Evolutionary conservation across 1,140 invertebrate genomes (phyloP).

Genomic region (Meloidogyne exigua): DNA sequence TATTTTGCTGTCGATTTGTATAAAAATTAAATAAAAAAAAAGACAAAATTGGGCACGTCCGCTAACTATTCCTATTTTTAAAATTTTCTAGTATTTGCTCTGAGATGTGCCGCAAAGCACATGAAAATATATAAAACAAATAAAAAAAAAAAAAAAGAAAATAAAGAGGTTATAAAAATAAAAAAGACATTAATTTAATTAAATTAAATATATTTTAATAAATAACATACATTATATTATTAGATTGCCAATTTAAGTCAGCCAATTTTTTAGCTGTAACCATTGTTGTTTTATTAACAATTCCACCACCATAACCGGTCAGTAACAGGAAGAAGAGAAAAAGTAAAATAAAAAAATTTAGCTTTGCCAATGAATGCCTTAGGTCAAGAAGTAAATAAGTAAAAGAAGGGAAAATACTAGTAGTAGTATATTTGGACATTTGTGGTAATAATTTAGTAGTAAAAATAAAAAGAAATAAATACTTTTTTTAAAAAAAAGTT

Average conservation of each 20-base stretch:
- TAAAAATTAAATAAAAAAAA: neutral
- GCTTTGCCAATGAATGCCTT: neutral
- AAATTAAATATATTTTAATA: neutral
- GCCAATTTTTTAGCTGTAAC: constrained; percentile 10
- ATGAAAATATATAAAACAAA: constrained; percentile 6
- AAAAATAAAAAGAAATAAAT: neutral
- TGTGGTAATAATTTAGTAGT: neutral
- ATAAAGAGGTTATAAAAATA: neutral
- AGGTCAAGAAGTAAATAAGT: neutral
- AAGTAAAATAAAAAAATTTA: constrained; percentile 11
- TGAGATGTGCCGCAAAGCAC: neutral
- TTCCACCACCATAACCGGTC: neutral
- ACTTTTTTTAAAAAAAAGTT: neutral
- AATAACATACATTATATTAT: constrained; percentile 19
- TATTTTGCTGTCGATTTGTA: neutral
- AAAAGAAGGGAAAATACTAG: neutral
- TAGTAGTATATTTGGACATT: neutral
- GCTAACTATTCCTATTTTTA: neutral
- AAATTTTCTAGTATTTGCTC: neutral
- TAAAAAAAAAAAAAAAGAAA: neutral
- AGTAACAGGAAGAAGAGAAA: constrained; percentile 9
- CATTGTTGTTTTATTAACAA: neutral
- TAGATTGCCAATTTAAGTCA: constrained; percentile 26
- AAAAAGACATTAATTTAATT: neutral
- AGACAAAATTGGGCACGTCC: neutral